Conservation (phyloP, 2,888 invertebrate species). For the Aleiodes leptofemur region DNA sequence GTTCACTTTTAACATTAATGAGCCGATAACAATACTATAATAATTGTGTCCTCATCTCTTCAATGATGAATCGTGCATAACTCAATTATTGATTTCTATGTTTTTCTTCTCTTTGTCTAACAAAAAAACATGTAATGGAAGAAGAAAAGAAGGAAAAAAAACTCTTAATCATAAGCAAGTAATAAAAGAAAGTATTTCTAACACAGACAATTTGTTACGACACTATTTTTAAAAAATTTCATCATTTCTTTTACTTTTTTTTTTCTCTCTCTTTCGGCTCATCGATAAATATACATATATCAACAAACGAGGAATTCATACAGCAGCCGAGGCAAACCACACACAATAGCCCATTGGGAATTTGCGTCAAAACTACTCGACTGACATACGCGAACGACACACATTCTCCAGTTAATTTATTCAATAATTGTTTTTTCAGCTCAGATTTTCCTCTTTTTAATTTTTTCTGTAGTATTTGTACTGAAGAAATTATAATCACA, state of each 20-base stretch:
- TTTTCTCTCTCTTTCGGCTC: slow-evolving; percentile 31
- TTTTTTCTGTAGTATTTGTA: slow-evolving; percentile 49
- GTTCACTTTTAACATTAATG: slow-evolving; percentile 22
- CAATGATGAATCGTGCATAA: slow-evolving; percentile 16
- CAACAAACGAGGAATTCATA: slow-evolving; percentile 50
- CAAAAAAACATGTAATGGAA: slow-evolving; percentile 30
- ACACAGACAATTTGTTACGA: slow-evolving; percentile 12
- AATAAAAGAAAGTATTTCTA: slow-evolving; percentile 19
- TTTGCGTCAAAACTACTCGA: slow-evolving; percentile 13
- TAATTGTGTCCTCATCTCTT: slow-evolving; percentile 16
- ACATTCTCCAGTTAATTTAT: slow-evolving; percentile 23
- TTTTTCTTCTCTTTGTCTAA: neutral
- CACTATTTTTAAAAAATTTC: slow-evolving; percentile 12
- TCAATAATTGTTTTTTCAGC: neutral
- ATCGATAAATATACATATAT: slow-evolving; percentile 55
- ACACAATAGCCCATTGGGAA: slow-evolving; percentile 10
- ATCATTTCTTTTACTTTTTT: slow-evolving; percentile 10
- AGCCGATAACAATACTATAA: slow-evolving; percentile 32
- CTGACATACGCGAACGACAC: neutral
- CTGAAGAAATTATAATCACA: slow-evolving; percentile 53
- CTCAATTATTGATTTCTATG: neutral
- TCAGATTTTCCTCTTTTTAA: neutral
- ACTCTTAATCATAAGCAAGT: neutral
- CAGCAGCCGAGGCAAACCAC: slow-evolving; percentile 39
- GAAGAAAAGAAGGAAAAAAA: slow-evolving; percentile 4